Conservation (phyloP, 2,888 invertebrate species). For the Andricus curvator region DNA sequence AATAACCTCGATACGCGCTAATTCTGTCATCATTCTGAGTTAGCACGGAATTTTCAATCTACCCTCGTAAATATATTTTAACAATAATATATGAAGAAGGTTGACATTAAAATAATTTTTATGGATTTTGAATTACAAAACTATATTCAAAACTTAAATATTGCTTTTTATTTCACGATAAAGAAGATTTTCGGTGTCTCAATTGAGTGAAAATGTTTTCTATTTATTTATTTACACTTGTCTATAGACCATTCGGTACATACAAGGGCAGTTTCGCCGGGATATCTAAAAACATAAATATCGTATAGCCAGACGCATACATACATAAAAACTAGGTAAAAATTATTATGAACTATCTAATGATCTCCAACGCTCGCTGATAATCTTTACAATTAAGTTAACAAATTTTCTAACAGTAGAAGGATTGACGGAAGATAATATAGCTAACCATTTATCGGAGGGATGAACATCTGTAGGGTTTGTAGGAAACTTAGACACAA, state of each 20-base stretch:
- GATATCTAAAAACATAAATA: neutral
- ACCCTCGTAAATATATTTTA: too few relatives aligned
- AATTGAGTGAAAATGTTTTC: too few relatives aligned
- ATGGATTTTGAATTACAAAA: too few relatives aligned
- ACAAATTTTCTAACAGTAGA: neutral
- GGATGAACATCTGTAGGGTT: neutral
- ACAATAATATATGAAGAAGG: too few relatives aligned
- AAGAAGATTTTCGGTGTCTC: too few relatives aligned
- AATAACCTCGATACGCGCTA: too few relatives aligned
- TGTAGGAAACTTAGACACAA: neutral
- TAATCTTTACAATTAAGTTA: neutral
- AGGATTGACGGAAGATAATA: neutral
- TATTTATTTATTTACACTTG: neutral
- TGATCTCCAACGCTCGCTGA: neutral
- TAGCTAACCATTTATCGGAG: neutral
- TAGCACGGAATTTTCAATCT: too few relatives aligned
- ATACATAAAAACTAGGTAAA: neutral
- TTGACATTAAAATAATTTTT: too few relatives aligned
- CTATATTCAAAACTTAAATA: too few relatives aligned
- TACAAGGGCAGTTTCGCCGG: neutral
- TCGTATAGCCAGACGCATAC: neutral
- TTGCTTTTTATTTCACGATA: too few relatives aligned
- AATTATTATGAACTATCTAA: neutral
- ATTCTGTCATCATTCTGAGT: too few relatives aligned
- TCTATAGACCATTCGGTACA: neutral